Conservation (phyloP, 2,888 invertebrate genomes). For the Cetonia aurata region DNA sequence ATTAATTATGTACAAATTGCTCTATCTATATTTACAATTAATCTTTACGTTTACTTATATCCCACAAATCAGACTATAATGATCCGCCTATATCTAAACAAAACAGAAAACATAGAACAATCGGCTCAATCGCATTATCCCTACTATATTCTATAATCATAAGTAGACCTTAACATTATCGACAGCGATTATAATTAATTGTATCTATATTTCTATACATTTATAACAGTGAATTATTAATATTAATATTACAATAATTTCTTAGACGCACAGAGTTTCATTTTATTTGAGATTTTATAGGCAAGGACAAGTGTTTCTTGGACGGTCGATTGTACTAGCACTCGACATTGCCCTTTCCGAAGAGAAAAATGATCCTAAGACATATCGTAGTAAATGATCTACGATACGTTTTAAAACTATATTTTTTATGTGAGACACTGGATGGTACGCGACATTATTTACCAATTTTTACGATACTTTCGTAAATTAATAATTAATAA, state of each 20-base stretch:
- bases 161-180: constrained; percentile 27
- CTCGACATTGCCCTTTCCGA: constrained; percentile 21
- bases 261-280: constrained; percentile 30
- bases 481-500: neutral
- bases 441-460: neutral
- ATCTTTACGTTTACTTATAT: constrained; percentile 1
- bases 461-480: neutral
- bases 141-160: constrained; percentile 10
- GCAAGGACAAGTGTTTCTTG: constrained; percentile 35
- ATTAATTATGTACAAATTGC: constrained; percentile 30
- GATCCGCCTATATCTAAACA: constrained; percentile 3
- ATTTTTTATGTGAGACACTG: neutral
- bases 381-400: too few species aligned
- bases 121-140: constrained; percentile 3
- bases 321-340: constrained; percentile 31
- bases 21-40: constrained; percentile 26
- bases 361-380: too few species aligned
- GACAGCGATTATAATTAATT: constrained; percentile 9
- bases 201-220: neutral
- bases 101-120: neutral
- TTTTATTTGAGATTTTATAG: constrained; percentile 30
- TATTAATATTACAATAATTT: constrained; percentile 4
- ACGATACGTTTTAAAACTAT: neutral
- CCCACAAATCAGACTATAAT: constrained; percentile 7
- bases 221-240: neutral